Evolutionary conservation across 2,797 vertebrate species (phyloP).

Genomic region (Furcifer pardalis): DNA sequence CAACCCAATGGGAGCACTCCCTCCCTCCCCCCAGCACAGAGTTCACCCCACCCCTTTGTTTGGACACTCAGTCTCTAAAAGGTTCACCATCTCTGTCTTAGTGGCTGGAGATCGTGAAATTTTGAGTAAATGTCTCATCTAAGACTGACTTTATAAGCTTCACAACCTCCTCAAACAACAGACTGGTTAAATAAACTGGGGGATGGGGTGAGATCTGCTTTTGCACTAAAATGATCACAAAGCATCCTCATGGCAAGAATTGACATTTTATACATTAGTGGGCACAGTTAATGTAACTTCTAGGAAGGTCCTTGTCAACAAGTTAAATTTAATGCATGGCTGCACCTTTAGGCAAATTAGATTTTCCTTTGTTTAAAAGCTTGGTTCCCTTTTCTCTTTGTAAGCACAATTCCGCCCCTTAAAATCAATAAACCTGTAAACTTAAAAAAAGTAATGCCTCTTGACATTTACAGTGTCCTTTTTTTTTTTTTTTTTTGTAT

Average conservation of each 20-base stretch:
- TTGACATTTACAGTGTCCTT: background rate
- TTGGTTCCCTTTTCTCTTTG: too few relatives aligned
- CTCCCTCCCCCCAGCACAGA: too few relatives aligned
- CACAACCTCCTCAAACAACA: background rate
- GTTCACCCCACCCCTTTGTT: too few relatives aligned
- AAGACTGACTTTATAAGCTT: background rate
- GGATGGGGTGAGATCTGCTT: background rate
- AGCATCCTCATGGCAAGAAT: background rate
- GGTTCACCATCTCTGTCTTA: too few relatives aligned
- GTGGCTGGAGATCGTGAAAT: too few relatives aligned
- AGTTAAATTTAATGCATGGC: accelerated
- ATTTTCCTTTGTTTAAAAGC: background rate
- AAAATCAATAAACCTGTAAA: background rate
- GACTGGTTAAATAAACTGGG: background rate
- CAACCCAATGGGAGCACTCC: too few relatives aligned
- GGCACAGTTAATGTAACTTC: background rate
- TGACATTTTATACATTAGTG: background rate
- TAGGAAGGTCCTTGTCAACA: background rate
- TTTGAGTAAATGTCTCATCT: background rate
- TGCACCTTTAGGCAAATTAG: accelerated
- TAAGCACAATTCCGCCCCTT: background rate
- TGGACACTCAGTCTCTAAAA: too few relatives aligned
- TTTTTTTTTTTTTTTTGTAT: background rate
- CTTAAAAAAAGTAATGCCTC: accelerated
- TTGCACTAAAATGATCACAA: background rate